These are phyloP conservation scores for Ganaspis brasiliensis DNA, from an alignment of 2,888 invertebrate genomes.

Conservation along the genomic window DNA sequence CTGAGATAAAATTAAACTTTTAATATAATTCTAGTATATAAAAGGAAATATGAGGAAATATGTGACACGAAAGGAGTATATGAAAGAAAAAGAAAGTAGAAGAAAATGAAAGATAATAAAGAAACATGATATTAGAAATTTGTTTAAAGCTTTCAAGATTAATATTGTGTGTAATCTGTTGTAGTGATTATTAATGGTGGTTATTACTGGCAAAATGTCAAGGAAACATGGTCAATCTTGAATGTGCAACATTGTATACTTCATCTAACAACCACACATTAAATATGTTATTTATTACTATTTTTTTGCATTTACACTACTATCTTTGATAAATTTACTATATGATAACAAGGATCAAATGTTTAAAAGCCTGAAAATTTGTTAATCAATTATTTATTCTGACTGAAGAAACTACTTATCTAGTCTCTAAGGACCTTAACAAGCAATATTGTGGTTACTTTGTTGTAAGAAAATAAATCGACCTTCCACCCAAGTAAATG, in stretches of 20 bases:
- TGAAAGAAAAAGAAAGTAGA: too few species aligned
- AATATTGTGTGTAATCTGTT: slow-evolving; percentile 60
- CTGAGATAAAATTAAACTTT: too few species aligned
- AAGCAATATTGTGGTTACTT: slow-evolving; percentile 30
- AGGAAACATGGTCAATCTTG: slow-evolving; percentile 43
- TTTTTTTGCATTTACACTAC: background rate
- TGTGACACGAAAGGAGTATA: too few species aligned
- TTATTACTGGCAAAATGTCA: slow-evolving; percentile 55
- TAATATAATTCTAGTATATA: too few species aligned
- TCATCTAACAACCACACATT: background rate
- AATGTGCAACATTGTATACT: slow-evolving; percentile 13
- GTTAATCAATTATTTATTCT: slow-evolving; percentile 24
- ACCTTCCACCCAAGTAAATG: slow-evolving; percentile 5
- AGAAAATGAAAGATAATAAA: too few species aligned
- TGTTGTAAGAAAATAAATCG: slow-evolving; percentile 28
- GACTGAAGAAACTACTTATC: slow-evolving; percentile 17
- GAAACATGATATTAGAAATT: too few species aligned
- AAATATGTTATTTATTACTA: background rate
- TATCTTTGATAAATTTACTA: slow-evolving; percentile 15
- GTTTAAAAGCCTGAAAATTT: background rate
- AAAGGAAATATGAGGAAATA: too few species aligned
- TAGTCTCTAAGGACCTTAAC: background rate
- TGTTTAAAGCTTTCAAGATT: too few species aligned
- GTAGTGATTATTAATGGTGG: slow-evolving; percentile 47
- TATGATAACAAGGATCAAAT: background rate